Percentiles rank a stretch among this genome's conserved stretches.
Evolutionary conservation across 2,113 vertebrate genomes (phyloP).

Genomic region (Albula goreensis): DNA sequence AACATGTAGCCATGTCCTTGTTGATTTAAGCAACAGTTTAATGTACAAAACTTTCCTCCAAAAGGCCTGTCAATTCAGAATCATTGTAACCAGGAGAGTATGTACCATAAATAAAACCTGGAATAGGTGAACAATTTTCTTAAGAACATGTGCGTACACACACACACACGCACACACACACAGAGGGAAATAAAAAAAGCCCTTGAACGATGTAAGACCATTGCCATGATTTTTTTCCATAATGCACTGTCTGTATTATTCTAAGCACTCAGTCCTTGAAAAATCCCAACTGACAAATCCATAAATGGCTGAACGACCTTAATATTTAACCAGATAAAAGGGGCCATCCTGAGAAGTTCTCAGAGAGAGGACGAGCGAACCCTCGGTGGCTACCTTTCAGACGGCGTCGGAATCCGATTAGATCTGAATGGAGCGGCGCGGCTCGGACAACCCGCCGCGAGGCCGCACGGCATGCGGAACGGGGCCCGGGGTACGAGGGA

Average conservation of each 20-base stretch:
- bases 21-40: background rate
- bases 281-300: conserved; percentile 20
- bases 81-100: too few relatives aligned
- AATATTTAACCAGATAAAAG: conserved; percentile 34
- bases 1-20: background rate
- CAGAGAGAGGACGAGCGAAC: conserved; percentile 11
- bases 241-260: conserved; percentile 26
- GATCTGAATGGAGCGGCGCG: background rate
- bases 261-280: conserved; percentile 22
- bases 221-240: background rate
- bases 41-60: too few relatives aligned
- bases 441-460: background rate
- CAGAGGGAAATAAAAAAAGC: background rate
- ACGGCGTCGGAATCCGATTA: conserved; percentile 21
- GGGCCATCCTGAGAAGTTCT: conserved; percentile 15
- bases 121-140: background rate
- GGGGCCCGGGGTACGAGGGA: background rate
- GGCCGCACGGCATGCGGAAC: too few relatives aligned
- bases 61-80: too few relatives aligned
- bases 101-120: conserved; percentile 6
- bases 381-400: conserved; percentile 19
- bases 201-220: too few relatives aligned
- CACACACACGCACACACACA: conserved; percentile 21
- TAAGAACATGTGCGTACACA: background rate
- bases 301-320: conserved; percentile 18